Percentiles rank a stretch among this genome's conserved stretches.
Conservation (phyloP, 2,888 invertebrate genomes). For the Pseudococcus jackbeardsleyi region DNA sequence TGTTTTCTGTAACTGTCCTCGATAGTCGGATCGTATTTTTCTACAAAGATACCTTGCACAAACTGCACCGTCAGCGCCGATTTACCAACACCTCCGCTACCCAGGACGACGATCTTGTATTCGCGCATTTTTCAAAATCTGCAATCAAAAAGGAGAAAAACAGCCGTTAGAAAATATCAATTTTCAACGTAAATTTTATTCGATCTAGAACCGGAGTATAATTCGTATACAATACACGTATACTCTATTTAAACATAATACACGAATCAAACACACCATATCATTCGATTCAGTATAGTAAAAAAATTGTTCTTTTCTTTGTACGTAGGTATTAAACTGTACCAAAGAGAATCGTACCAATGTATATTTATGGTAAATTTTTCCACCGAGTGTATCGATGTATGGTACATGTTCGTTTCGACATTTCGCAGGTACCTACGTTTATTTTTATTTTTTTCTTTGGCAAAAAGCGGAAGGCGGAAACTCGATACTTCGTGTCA, state of each 20-base stretch:
- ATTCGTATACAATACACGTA: neutral
- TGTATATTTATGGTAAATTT: neutral
- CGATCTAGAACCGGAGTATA: neutral
- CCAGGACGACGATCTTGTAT: conserved; percentile 99
- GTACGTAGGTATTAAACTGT: neutral
- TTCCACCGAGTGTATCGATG: neutral
- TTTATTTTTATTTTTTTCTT: neutral
- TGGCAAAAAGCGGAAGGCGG: neutral
- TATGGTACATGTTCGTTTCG: neutral
- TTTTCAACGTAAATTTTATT: neutral
- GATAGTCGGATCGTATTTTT: conserved; percentile 99
- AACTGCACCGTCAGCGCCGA: conserved; percentile 97
- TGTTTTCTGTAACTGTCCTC: conserved; percentile 99
- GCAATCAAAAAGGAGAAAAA: neutral
- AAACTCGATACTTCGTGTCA: conserved; percentile 2
- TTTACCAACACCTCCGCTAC: conserved; percentile 99
- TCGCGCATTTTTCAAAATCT: conserved; percentile 85
- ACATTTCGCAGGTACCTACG: neutral
- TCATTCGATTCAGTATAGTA: conserved; percentile 12
- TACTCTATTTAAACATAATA: neutral
- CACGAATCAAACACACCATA: neutral
- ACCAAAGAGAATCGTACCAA: neutral
- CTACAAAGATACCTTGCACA: conserved; percentile 99
- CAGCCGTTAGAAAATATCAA: neutral
- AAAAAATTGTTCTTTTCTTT: neutral